Evolutionary conservation across 2,113 vertebrate genomes (phyloP).

Genomic region (Microcebus lehilahytsara): DNA sequence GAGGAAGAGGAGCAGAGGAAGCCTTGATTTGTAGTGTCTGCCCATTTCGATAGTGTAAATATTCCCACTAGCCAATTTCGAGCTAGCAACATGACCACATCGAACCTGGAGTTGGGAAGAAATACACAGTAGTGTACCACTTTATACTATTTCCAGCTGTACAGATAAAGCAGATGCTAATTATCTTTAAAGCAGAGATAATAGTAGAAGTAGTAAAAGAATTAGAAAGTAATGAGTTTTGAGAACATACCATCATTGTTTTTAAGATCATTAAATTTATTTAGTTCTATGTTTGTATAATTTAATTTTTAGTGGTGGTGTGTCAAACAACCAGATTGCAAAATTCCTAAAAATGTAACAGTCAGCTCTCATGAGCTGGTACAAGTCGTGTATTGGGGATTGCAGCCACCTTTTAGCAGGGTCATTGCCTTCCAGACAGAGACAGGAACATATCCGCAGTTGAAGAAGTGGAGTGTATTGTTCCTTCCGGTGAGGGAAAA

Average conservation of each 20-base stretch:
- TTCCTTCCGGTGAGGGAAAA: neutral
- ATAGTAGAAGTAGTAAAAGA: slow-evolving; percentile 16
- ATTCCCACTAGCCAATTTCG: neutral
- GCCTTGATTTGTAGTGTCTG: neutral
- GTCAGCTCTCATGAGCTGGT: neutral
- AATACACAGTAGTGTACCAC: neutral
- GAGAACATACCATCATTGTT: neutral
- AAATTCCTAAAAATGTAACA: neutral
- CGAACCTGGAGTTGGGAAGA: neutral
- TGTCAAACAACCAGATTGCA: neutral
- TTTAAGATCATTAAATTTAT: neutral
- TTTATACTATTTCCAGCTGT: neutral
- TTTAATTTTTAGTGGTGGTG: neutral
- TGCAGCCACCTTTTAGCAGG: too few species aligned
- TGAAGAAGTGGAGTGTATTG: neutral
- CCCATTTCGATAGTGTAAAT: neutral
- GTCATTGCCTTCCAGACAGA: neutral
- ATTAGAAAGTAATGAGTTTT: neutral
- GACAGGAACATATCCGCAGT: neutral
- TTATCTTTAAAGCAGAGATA: neutral
- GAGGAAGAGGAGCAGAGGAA: too few species aligned
- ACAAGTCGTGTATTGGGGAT: rapidly evolving
- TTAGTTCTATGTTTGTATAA: neutral
- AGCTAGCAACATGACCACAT: neutral
- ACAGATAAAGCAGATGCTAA: neutral